Base-by-base conservation (phyloP, 2,888 invertebrate genomes). In the Ophioninae sp. region DNA sequence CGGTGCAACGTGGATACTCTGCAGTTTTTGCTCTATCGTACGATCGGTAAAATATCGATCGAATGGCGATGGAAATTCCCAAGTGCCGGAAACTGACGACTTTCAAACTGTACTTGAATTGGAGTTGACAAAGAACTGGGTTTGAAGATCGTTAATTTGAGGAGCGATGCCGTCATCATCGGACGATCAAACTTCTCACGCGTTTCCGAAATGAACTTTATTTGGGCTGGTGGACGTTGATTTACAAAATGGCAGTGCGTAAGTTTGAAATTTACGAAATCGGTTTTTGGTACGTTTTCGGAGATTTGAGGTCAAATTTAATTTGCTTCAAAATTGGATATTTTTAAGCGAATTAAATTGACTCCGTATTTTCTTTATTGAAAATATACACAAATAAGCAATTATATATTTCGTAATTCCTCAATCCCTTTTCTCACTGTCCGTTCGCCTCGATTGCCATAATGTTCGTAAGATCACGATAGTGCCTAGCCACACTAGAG, bases 401-500 rank as follows among this genome's bases (percentile, higher is more conserved):
- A 59, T 6, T 20, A 59, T 59, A 59, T 61, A 51, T 72, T 39
- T 30, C 3, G 3, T 30, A 30, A 51, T 58, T 13, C 13, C 59
- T 82, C 65, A 74, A 44, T 75, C 51, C 22, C 5, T 74, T 61
- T 83, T 83, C 13, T 76, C 37, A 39, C 61, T 9, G 10, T 79
- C 73, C 7, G 67, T 30, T 56, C 30, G 10, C 3, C 41, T 58
- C 10, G 68, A 85, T 10, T 80, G 74, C 85, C 85, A 86, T 61
- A 91, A 84, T 17, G 86, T 80, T 84, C 68, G 85, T 0, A 90
- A 81, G 59, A 91, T 85, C 17, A 87, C 88, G n/a, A 89, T 41
- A 22, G 91, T 89, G 30, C 90, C 90, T 6, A 89, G 17, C 44
- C 87, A 63, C 8, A 91, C 90, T 8, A 87, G 81, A 7, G 89